Evolutionary conservation across 1,140 invertebrate genomes (phyloP).

Genomic region (Apis cerana): DNA sequence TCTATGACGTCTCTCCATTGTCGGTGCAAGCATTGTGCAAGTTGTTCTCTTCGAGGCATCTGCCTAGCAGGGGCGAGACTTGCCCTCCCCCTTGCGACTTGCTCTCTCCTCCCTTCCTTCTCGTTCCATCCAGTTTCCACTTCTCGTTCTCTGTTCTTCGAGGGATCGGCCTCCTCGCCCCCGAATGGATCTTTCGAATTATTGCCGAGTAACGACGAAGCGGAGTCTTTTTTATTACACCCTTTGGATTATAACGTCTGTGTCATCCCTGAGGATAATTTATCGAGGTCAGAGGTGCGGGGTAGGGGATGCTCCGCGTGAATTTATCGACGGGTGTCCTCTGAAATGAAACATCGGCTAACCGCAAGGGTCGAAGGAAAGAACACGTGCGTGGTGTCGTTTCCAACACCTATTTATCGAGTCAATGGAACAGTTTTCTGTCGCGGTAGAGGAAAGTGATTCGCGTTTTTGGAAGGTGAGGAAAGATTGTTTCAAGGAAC

Average conservation of each 20-base stretch:
- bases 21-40: slow-evolving; percentile 53
- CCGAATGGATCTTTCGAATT: slow-evolving; percentile 47
- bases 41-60: slow-evolving; percentile 47
- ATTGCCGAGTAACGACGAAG: slow-evolving; percentile 60
- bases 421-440: neutral
- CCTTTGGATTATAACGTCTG: slow-evolving; percentile 69
- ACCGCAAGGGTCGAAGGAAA: slow-evolving; percentile 56
- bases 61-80: neutral
- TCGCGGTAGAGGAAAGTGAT: neutral
- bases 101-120: neutral
- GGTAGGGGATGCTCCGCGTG: slow-evolving; percentile 36
- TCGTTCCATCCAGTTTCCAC: neutral
- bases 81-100: neutral
- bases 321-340: slow-evolving; percentile 68
- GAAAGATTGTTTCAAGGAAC: no score
- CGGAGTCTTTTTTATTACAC: slow-evolving; percentile 61
- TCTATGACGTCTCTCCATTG: slow-evolving; percentile 47
- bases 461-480: neutral
- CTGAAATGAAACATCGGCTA: slow-evolving; percentile 43
- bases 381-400: slow-evolving; percentile 59
- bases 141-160: neutral
- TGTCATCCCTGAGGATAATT: slow-evolving; percentile 69
- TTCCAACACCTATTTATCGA: neutral
- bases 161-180: slow-evolving; percentile 2
- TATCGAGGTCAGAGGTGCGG: slow-evolving; percentile 57